Conservation (phyloP, 2,113 vertebrate species). For the Raja brachyura region DNA sequence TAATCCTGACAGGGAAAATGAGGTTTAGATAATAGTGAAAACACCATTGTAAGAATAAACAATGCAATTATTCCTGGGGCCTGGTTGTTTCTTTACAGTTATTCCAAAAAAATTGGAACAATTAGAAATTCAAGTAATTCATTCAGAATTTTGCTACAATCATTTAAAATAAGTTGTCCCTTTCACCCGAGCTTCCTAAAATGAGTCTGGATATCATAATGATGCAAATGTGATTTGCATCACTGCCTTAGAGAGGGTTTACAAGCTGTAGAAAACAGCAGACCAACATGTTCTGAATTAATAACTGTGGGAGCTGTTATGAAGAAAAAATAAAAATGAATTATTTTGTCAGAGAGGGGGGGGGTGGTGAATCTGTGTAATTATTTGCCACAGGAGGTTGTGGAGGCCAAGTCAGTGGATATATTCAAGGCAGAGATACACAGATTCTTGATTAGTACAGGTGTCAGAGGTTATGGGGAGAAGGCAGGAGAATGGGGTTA, state of each 20-base stretch:
- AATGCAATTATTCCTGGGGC: neutral
- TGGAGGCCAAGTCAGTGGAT: too few relatives aligned
- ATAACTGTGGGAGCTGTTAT: neutral
- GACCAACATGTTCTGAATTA: neutral
- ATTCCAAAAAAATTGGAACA: neutral
- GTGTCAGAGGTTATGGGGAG: too few relatives aligned
- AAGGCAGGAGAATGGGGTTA: too few relatives aligned
- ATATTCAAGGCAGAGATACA: too few relatives aligned
- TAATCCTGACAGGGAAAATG: neutral
- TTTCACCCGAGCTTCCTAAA: neutral
- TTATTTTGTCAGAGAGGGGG: neutral
- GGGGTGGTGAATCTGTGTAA: too few relatives aligned
- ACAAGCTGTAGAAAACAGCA: neutral
- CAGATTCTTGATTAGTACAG: too few relatives aligned
- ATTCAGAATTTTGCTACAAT: neutral
- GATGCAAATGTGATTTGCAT: neutral
- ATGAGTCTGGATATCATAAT: neutral
- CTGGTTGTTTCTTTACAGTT: neutral
- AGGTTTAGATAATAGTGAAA: too few relatives aligned
- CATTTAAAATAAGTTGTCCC: neutral
- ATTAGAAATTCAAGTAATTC: neutral
- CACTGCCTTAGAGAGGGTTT: neutral
- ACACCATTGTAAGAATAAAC: too few relatives aligned
- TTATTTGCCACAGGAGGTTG: too few relatives aligned
- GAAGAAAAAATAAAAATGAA: neutral